These are phyloP conservation scores for Zeugodacus cucurbitae DNA, from an alignment of 1,140 invertebrate species.

Conservation along the genomic window DNA sequence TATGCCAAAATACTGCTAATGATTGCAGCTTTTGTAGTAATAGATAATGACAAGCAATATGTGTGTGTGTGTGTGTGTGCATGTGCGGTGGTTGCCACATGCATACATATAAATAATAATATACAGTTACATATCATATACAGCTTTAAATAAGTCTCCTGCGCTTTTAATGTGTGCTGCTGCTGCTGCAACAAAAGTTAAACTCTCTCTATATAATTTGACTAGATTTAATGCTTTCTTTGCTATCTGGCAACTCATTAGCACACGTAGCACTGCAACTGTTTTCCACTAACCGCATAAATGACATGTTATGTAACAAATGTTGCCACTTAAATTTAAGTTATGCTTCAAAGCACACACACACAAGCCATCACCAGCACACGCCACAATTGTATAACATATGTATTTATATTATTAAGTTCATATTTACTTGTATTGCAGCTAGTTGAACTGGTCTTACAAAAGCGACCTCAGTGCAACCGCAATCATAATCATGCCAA, in stretches of 20 bases:
- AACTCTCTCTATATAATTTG: too few relatives aligned
- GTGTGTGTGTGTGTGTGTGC: not conserved
- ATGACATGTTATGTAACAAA: not conserved
- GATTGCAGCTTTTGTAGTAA: not conserved
- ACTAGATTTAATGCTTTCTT: not conserved
- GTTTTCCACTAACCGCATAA: not conserved
- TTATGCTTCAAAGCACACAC: not conserved
- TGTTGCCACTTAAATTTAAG: constrained; percentile 5
- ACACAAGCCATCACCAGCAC: not conserved
- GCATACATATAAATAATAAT: not conserved
- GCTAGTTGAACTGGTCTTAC: not conserved
- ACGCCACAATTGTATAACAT: not conserved
- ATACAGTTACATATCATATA: too few relatives aligned
- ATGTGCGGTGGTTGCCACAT: not conserved
- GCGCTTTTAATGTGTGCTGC: too few relatives aligned
- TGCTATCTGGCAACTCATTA: not conserved
- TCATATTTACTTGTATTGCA: not conserved
- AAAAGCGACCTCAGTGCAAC: not conserved
- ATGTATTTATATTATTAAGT: not conserved
- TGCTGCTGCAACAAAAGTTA: too few relatives aligned
- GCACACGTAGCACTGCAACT: not conserved
- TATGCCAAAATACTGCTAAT: constrained; percentile 9
- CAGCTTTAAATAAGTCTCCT: too few relatives aligned
- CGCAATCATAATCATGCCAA: not conserved
- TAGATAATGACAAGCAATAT: not conserved